A percentile compares a stretch with the other conserved stretches of the same genome.
phyloP scores from a whole-genome alignment of 2,113 vertebrate species.

The Anarrhichthys ocellatus region DNA sequence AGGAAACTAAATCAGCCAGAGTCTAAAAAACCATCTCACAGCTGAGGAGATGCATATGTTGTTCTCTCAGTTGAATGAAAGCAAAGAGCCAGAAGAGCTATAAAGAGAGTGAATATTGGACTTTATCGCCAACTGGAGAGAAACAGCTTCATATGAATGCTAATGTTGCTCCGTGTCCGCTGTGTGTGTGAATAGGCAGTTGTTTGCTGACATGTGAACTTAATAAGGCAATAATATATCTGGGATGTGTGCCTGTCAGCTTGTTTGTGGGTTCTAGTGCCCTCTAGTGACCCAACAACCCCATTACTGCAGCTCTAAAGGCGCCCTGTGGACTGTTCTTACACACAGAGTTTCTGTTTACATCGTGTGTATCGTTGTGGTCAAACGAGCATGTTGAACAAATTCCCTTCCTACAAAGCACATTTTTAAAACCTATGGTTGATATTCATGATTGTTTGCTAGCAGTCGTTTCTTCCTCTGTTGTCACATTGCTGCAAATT shows the following conservation, averaged over 20 bases:
- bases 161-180: conserved; percentile 1
- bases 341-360: not conserved
- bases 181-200: not conserved
- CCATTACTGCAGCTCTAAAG: conserved; percentile 4
- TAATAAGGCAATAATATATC: conserved; percentile 2
- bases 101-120: not conserved
- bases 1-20: not conserved
- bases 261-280: not conserved
- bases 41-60: not conserved
- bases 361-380: not conserved
- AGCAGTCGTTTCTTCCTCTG: not conserved
- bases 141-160: not conserved
- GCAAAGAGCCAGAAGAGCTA: not conserved
- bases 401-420: not conserved
- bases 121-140: conserved; percentile 14
- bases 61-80: not conserved
- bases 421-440: not conserved
- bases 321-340: not conserved
- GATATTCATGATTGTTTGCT: not conserved
- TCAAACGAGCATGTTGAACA: not conserved
- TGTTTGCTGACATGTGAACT: not conserved
- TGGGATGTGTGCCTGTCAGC: not conserved
- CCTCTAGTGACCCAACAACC: not conserved
- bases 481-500: not conserved
- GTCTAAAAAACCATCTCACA: not conserved